Evolutionary conservation across 2,113 vertebrate species (phyloP).

Genomic region (Sterna hirundo): DNA sequence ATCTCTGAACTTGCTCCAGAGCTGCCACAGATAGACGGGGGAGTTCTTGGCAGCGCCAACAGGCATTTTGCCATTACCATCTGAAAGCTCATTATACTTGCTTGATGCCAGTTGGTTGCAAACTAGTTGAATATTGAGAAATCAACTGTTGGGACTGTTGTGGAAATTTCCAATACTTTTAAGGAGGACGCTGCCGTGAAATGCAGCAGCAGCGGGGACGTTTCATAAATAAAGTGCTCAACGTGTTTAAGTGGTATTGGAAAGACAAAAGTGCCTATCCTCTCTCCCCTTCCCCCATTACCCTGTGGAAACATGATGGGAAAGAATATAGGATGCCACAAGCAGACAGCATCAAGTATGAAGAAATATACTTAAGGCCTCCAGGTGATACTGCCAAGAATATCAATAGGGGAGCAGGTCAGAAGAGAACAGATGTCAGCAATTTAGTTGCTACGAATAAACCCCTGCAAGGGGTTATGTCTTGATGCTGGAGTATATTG

Average conservation of each 20-base stretch:
- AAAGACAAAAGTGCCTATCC: neutral
- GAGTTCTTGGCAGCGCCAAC: neutral
- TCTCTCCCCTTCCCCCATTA: neutral
- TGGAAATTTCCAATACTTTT: slow-evolving; percentile 24
- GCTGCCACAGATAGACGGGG: neutral
- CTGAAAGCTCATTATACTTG: neutral
- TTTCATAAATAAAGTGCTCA: neutral
- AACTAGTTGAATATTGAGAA: slow-evolving; percentile 15
- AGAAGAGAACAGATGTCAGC: neutral
- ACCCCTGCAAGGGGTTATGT: neutral
- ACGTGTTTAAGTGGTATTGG: neutral
- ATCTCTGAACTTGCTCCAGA: neutral
- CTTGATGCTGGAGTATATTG: neutral
- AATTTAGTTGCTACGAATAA: neutral
- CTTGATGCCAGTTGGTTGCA: neutral
- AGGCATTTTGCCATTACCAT: neutral
- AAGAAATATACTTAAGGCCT: neutral
- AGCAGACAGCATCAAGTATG: neutral
- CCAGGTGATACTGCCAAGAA: neutral
- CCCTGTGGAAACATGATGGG: neutral
- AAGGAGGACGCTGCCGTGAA: slow-evolving; percentile 9
- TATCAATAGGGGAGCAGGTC: neutral
- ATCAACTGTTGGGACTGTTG: neutral
- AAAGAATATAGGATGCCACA: neutral
- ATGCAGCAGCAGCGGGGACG: neutral